A percentile compares a stretch with the other conserved stretches of the same genome.
Conservation (phyloP, 2,113 vertebrate genomes). For the Hyperoodon ampullatus region DNA sequence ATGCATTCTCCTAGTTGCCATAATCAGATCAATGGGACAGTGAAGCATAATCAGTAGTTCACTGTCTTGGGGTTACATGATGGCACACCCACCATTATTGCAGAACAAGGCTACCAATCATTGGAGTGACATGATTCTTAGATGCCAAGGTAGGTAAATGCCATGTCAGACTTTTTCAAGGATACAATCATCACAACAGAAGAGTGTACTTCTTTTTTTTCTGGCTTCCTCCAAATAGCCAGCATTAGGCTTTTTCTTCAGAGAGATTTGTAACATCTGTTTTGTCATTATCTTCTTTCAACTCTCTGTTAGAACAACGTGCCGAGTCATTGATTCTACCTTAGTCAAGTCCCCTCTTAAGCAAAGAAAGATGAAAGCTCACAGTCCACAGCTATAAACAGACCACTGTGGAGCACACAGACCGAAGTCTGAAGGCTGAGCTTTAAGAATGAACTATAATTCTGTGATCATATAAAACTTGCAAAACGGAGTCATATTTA, state of each 20-base stretch:
- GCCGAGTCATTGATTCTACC: not conserved
- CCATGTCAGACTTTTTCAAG: not conserved
- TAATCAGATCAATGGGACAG: not conserved
- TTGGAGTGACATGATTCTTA: not conserved
- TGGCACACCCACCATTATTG: too few relatives aligned
- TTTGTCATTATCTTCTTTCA: not conserved
- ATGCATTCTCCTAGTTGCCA: not conserved
- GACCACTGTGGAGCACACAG: not conserved
- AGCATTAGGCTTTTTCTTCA: not conserved
- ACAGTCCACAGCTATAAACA: not conserved
- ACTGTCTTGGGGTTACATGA: too few relatives aligned
- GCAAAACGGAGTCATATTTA: not conserved
- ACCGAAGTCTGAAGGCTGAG: not conserved
- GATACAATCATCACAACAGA: not conserved
- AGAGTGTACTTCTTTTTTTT: not conserved
- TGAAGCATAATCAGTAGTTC: not conserved
- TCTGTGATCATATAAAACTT: not conserved
- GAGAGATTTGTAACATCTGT: not conserved
- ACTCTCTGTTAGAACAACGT: not conserved
- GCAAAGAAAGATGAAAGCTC: not conserved
- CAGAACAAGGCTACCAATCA: not conserved
- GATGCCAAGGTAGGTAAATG: not conserved
- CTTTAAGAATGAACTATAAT: conserved; percentile 4
- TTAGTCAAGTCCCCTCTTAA: not conserved
- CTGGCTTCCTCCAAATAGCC: not conserved